Evolutionary conservation across 2,888 invertebrate species (phyloP).

Genomic region (Carpatolechia fugitivella): DNA sequence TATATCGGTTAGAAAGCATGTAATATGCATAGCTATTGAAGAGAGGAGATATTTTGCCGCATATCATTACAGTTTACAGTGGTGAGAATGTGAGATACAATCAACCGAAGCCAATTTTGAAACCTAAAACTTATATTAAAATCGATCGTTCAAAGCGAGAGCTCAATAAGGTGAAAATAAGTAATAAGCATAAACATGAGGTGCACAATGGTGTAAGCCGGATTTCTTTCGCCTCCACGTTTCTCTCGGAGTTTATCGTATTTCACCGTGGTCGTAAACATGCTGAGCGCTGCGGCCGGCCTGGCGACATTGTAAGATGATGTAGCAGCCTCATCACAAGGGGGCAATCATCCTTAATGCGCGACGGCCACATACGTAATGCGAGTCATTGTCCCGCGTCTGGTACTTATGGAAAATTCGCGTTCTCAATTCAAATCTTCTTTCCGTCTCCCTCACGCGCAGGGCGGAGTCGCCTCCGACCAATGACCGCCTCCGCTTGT

Average conservation of each 20-base stretch:
- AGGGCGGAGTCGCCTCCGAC: conserved; percentile 76
- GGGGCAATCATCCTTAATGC: conserved; percentile 78
- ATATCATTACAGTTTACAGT: conserved; percentile 5
- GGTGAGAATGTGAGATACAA: conserved; percentile 36
- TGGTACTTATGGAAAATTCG: conserved; percentile 80
- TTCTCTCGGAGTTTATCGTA: conserved; percentile 71
- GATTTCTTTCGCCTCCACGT: conserved; percentile 73
- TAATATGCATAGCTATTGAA: conserved; percentile 1
- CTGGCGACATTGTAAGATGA: conserved; percentile 75
- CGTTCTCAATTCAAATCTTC: conserved; percentile 79
- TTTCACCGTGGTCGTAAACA: conserved; percentile 71
- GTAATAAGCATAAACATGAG: conserved; percentile 74
- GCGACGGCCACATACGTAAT: conserved; percentile 78
- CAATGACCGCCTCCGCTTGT: conserved; percentile 74
- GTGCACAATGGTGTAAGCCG: conserved; percentile 61
- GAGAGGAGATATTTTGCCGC: background rate
- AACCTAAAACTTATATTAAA: conserved; percentile 46
- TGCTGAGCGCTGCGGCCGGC: conserved; percentile 60
- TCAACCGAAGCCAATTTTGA: conserved; percentile 30
- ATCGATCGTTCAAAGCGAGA: conserved; percentile 53
- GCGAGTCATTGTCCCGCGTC: conserved; percentile 79
- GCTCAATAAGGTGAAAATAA: conserved; percentile 70
- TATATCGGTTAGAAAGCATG: conserved; percentile 12
- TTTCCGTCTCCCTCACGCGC: conserved; percentile 74
- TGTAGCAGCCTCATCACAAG: conserved; percentile 77